Evolutionary conservation across 2,797 vertebrate genomes (phyloP), one percentile per base, ranked within the genome.

Genomic region (Glyptemys insculpta): DNA sequence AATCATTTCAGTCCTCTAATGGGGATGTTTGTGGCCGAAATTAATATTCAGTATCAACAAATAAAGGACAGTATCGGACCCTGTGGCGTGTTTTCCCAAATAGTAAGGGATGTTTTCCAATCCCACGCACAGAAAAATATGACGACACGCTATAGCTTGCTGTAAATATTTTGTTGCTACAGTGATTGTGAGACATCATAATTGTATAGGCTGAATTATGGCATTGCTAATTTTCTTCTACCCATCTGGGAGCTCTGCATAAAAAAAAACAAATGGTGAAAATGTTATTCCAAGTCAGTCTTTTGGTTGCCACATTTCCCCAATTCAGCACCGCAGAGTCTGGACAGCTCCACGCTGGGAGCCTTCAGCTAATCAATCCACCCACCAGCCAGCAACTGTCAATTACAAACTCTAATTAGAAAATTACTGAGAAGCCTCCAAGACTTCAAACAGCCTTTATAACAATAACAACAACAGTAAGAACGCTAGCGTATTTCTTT

Each of bases 301-400:
- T 6, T 79, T 86, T 72, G 54, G 85, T 65, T 78, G 88, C 87
- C 91, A 92, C 89, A 91, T 88, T 44, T 31, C 72, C 78, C 74
- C 82, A 90, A 37, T 96, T 97, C 96, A 97, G 97, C 86, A 97
- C 96, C 86, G 68, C 52, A 9, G n/a, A 85, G 65, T 16, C n/a
- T 92, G 97, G 96, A 97, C 94, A 97, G 97, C 89, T 94, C 96
- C 86, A 6, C 15, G 56, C 79, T 86, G 91, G 54, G 2, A 2
- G 34, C 47, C 84, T 41, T 84, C 21, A 54, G n/a, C 57, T 80
- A 41, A 96, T 96, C 92, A 83, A 94, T 97, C 85, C 85, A 84
- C 59, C 92, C 81, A 19, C 86, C 68, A 95, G 94, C 89, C 90
- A 91, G 93, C 80, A 85, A 83, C 79, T 95, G 79, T 87, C 92